These are phyloP conservation scores for Drosophila austrosaltans DNA, from an alignment of 2,888 invertebrate species.

Conservation along the genomic window DNA sequence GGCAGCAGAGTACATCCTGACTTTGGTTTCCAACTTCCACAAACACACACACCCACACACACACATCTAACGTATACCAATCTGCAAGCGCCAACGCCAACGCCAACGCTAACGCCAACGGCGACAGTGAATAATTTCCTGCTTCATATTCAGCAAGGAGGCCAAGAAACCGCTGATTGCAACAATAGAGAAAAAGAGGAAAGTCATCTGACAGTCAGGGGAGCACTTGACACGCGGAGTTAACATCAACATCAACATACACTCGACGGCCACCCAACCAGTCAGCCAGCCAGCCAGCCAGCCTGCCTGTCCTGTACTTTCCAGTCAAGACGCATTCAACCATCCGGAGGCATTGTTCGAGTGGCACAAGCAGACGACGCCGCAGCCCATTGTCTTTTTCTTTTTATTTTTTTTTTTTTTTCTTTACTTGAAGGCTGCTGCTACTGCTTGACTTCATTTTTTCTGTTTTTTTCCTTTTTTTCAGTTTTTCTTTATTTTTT, in stretches of 20 bases:
- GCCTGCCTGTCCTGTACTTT: background rate
- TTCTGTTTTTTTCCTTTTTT: background rate
- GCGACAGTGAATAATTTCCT: slow-evolving; percentile 24
- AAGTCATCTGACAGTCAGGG: slow-evolving; percentile 10
- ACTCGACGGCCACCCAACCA: background rate
- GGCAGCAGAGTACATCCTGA: background rate
- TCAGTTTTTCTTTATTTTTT: background rate
- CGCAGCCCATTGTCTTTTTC: slow-evolving; percentile 14
- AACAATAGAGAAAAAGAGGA: background rate
- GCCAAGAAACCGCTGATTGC: slow-evolving; percentile 3
- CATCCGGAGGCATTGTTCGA: slow-evolving; percentile 17
- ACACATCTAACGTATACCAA: background rate
- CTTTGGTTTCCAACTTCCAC: background rate
- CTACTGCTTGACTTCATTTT: slow-evolving; percentile 10
- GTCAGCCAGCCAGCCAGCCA: no score
- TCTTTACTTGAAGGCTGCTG: slow-evolving; percentile 3
- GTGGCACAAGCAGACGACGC: slow-evolving; percentile 12
- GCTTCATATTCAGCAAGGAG: slow-evolving; percentile 10
- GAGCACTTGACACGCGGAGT: slow-evolving; percentile 19
- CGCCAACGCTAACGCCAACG: slow-evolving; percentile 2
- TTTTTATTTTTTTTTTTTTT: slow-evolving; percentile 1
- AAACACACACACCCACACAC: background rate
- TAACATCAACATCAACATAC: slow-evolving; percentile 19
- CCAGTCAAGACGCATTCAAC: slow-evolving; percentile 12
- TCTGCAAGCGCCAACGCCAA: background rate